Evolutionary conservation across 2,797 vertebrate genomes (phyloP).

Genomic region (Scarus forsteni): DNA sequence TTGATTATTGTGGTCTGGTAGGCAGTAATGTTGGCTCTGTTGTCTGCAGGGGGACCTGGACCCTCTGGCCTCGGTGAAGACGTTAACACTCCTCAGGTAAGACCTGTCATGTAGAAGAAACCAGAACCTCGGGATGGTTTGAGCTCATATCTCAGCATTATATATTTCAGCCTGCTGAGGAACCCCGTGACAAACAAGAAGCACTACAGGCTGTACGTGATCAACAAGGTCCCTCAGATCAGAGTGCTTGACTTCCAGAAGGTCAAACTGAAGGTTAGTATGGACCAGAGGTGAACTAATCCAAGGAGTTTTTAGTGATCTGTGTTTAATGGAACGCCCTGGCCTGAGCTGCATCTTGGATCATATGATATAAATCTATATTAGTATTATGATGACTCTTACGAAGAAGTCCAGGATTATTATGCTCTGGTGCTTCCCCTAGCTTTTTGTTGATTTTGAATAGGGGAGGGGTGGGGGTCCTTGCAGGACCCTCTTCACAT

Average conservation of each 20-base stretch:
- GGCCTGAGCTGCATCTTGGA: not conserved
- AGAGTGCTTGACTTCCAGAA: constrained; percentile 98
- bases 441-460: no score
- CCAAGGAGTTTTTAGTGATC: not conserved
- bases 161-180: constrained; percentile 88
- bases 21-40: constrained; percentile 11
- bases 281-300: not conserved
- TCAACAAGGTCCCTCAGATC: constrained; percentile 95
- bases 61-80: constrained; percentile 91
- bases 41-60: constrained; percentile 92
- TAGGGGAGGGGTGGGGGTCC: no score
- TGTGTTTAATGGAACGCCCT: not conserved
- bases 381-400: no score
- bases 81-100: constrained; percentile 93
- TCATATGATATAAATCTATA: no score
- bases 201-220: constrained; percentile 96
- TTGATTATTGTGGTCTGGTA: not conserved
- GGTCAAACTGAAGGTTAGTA: constrained; percentile 93
- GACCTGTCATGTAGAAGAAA: no score
- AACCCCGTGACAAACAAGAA: constrained; percentile 99
- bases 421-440: no score
- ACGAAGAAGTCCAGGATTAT: no score
- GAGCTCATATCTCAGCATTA: not conserved
- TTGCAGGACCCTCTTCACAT: no score
- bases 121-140: no score